Percentiles rank a stretch among this genome's conserved stretches.
Conservation (phyloP, 2,113 vertebrate species). For the Sula dactylatra region DNA sequence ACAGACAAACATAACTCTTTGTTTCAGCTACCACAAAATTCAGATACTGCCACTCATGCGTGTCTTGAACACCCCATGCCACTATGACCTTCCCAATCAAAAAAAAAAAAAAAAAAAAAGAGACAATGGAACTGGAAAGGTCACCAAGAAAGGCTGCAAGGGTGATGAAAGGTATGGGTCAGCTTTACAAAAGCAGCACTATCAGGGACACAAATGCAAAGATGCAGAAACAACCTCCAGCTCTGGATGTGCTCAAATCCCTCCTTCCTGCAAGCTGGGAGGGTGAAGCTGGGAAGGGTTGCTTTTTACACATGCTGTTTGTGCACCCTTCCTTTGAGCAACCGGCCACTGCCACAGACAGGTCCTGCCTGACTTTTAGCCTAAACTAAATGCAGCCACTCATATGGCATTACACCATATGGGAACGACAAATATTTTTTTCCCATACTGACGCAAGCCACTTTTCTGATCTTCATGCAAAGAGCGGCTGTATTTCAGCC, state of each 20-base stretch:
- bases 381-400: background rate
- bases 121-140: background rate
- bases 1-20: background rate
- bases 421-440: background rate
- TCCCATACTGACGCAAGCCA: background rate
- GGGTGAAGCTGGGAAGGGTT: background rate
- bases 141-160: background rate
- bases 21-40: background rate
- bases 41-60: background rate
- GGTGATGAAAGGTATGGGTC: background rate
- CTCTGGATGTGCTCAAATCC: background rate
- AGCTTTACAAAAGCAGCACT: background rate
- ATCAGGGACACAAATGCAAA: background rate
- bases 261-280: background rate
- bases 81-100: background rate
- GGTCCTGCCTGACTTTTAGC: background rate
- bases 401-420: accelerated
- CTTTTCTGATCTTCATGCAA: background rate
- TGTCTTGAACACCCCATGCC: background rate
- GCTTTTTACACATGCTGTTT: accelerated
- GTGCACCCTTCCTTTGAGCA: background rate
- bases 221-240: background rate
- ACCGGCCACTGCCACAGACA: background rate
- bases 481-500: background rate
- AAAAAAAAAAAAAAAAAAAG: background rate